A percentile compares a stretch with the other conserved stretches of the same genome.
phyloP scores from a whole-genome alignment of 2,113 vertebrate species.

The Toxotes jaculatrix region DNA sequence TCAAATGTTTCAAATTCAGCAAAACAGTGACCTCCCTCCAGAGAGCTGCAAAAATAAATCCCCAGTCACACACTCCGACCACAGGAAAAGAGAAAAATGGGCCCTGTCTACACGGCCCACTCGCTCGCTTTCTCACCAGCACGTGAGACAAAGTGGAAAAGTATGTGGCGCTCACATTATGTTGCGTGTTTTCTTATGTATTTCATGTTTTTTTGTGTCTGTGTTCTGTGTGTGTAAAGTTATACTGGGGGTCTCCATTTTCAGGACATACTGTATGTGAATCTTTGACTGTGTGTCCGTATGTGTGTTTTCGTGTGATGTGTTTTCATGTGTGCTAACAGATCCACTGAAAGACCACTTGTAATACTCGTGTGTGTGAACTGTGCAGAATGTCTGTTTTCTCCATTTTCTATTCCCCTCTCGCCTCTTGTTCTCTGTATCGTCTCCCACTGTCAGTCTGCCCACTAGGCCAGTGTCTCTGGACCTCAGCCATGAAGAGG shows the following conservation, averaged over 20 bases:
- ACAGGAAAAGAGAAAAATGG: slow-evolving; percentile 75
- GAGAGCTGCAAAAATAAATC: slow-evolving; percentile 81
- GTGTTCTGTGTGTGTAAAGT: neutral
- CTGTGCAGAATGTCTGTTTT: slow-evolving; percentile 67
- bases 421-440: slow-evolving; percentile 58
- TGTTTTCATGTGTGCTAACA: neutral
- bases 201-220: slow-evolving; percentile 4
- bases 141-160: slow-evolving; percentile 72
- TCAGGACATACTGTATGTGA: neutral
- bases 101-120: slow-evolving; percentile 52
- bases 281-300: neutral
- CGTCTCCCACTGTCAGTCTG: slow-evolving; percentile 73
- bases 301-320: slow-evolving; percentile 19
- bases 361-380: slow-evolving; percentile 32
- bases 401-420: slow-evolving; percentile 58
- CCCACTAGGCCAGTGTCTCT: slow-evolving; percentile 77
- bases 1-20: slow-evolving; percentile 83
- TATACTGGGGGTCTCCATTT: neutral
- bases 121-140: slow-evolving; percentile 60
- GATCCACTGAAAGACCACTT: slow-evolving; percentile 38
- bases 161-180: slow-evolving; percentile 53
- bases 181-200: slow-evolving; percentile 47
- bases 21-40: slow-evolving; percentile 75
- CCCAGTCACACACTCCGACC: slow-evolving; percentile 69
- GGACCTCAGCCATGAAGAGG: slow-evolving; percentile 71